Evolutionary conservation across 2,797 vertebrate genomes (phyloP).

Genomic region (Lophotriccus pileatus): DNA sequence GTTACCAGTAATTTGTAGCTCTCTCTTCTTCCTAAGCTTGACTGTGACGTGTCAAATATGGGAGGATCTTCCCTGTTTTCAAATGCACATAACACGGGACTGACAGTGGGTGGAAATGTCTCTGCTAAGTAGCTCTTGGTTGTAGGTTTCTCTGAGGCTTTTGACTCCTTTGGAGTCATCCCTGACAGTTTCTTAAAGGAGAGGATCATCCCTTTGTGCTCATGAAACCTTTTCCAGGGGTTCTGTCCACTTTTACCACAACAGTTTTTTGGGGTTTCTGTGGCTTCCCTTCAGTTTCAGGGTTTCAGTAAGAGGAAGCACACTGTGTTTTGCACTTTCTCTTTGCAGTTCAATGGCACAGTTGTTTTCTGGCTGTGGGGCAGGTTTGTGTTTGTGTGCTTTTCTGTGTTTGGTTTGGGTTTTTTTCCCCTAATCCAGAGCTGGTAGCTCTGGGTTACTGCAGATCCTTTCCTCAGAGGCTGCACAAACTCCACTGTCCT

Average conservation of each 20-base stretch:
- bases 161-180: neutral
- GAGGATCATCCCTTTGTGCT: neutral
- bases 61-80: neutral
- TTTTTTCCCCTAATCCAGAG: neutral
- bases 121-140: neutral
- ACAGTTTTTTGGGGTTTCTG: neutral
- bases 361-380: neutral
- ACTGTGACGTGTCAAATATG: rapidly evolving
- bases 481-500: neutral
- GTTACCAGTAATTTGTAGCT: neutral
- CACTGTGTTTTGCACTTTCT: neutral
- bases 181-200: neutral
- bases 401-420: neutral
- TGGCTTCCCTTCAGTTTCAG: neutral
- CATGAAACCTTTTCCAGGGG: neutral
- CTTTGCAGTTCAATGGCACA: neutral
- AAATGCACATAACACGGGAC: rapidly evolving
- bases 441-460: neutral
- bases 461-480: neutral
- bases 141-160: neutral
- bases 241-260: neutral
- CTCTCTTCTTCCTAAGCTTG: neutral
- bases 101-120: neutral
- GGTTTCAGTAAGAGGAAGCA: neutral
- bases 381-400: neutral